A percentile compares a stretch with the other conserved stretches of the same genome.
Evolutionary conservation across 1,140 invertebrate genomes (phyloP).

Genomic region (Microplitis mediator): DNA sequence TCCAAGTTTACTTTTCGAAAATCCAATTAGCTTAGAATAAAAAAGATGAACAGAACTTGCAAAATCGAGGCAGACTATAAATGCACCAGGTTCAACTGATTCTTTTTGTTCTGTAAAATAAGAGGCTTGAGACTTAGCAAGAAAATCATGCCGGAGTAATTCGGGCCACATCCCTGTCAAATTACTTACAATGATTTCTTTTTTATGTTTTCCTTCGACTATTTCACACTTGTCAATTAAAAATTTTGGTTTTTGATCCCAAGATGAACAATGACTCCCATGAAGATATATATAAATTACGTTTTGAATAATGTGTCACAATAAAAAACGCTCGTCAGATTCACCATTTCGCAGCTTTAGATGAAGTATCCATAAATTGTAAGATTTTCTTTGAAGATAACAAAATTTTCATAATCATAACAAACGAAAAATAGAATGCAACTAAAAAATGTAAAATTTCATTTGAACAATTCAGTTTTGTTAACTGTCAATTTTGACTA

Average conservation of each 20-base stretch:
- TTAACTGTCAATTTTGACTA: too few relatives aligned
- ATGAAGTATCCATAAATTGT: neutral
- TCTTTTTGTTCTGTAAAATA: conserved; percentile 1
- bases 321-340: neutral
- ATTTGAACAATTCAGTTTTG: too few relatives aligned
- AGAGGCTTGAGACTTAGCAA: neutral
- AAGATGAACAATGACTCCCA: too few relatives aligned
- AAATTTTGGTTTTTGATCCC: neutral
- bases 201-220: neutral
- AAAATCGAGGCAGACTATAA: neutral
- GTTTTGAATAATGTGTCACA: neutral
- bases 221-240: neutral
- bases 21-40: neutral
- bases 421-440: too few relatives aligned
- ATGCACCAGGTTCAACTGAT: neutral
- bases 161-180: neutral
- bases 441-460: too few relatives aligned
- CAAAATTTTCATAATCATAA: too few relatives aligned
- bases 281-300: neutral
- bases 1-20: neutral
- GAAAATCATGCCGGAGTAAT: neutral
- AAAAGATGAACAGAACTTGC: neutral
- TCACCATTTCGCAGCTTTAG: neutral
- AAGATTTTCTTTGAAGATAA: neutral
- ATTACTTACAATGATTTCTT: neutral